Conservation (phyloP, 2,113 vertebrate species). For the Apodemus sylvaticus region DNA sequence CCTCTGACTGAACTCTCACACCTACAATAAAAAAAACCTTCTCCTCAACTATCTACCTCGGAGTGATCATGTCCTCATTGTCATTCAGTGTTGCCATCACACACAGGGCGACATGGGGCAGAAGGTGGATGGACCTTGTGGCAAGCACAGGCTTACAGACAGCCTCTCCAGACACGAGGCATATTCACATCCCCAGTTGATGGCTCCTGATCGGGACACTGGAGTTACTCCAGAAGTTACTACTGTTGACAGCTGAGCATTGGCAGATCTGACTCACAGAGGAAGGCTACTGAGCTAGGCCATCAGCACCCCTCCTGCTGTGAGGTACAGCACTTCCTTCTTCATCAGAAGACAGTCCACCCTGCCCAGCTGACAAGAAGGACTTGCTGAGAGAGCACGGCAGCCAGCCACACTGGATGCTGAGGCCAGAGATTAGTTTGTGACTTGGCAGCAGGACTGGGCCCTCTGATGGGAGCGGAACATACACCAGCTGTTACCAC, state of each 20-base stretch:
- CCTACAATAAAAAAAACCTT: neutral
- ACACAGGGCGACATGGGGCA: neutral
- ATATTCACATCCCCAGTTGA: neutral
- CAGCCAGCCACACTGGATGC: neutral
- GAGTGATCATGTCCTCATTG: neutral
- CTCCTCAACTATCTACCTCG: neutral
- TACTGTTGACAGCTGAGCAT: rapidly evolving
- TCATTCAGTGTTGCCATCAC: neutral
- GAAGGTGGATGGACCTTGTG: neutral
- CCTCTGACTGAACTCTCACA: neutral
- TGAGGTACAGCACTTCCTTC: neutral
- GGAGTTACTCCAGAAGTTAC: neutral
- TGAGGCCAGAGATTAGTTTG: neutral
- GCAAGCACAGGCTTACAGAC: neutral
- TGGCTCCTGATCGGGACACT: neutral
- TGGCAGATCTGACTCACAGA: neutral
- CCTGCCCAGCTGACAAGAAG: neutral
- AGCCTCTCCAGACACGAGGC: neutral
- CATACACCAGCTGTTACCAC: neutral
- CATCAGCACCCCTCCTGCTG: neutral
- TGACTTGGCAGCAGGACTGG: neutral
- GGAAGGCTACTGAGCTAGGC: neutral
- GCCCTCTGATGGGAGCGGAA: neutral
- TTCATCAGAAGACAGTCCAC: neutral
- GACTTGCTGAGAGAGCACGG: neutral